Evolutionary conservation across 2,888 invertebrate genomes (phyloP).

Genomic region (Lagria hirta): DNA sequence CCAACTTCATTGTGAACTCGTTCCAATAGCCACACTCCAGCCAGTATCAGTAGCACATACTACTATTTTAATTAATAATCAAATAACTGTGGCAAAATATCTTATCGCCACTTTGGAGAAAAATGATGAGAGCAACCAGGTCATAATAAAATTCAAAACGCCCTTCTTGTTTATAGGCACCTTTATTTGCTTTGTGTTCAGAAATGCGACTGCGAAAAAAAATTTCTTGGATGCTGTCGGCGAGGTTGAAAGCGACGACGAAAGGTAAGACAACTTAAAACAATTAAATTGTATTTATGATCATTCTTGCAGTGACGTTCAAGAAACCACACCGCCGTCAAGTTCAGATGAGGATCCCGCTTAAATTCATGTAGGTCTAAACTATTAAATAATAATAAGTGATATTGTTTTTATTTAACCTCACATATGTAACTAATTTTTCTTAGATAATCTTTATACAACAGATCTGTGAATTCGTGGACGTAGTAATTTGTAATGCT

Average conservation of each 20-base stretch:
- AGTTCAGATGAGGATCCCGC: conserved; percentile 1
- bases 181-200: neutral
- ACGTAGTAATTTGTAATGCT: too few species aligned
- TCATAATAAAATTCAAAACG: conserved; percentile 1
- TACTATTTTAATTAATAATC: conserved; percentile 4
- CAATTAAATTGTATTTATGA: too few species aligned
- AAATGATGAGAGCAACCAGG: conserved; percentile 5
- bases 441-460: too few species aligned
- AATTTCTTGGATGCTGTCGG: conserved; percentile 1
- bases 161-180: conserved; percentile 1
- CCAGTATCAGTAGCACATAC: conserved; percentile 4
- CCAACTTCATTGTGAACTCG: neutral
- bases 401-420: too few species aligned
- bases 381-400: too few species aligned
- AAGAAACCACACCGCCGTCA: conserved; percentile 1
- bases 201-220: neutral
- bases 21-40: conserved; percentile 1
- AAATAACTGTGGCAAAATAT: conserved; percentile 5
- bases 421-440: too few species aligned
- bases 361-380: neutral
- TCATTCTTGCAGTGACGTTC: too few species aligned
- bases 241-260: neutral
- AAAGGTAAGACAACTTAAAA: too few species aligned
- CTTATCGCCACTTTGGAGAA: conserved; percentile 1
- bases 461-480: too few species aligned